Conservation (phyloP, 2,888 invertebrate genomes). For the Elmis aenea region DNA sequence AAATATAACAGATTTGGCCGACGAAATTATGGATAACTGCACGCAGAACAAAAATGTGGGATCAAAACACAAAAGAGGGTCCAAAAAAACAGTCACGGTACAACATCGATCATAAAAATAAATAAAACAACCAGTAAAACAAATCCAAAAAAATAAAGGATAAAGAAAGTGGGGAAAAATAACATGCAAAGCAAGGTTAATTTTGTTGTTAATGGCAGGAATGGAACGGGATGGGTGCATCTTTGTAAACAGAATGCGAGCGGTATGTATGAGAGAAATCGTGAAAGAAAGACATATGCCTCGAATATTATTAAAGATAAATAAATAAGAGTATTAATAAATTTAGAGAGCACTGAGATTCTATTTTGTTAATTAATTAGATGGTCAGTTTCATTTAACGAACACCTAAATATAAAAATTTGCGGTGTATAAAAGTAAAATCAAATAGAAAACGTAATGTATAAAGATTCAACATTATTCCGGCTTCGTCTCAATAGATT, state of each 20-base stretch:
- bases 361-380: conserved; percentile 5
- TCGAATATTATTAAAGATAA: background rate
- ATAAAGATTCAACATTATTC: conserved; percentile 29
- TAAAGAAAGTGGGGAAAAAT: conserved; percentile 11
- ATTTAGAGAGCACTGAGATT: conserved; percentile 26
- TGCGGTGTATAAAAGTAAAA: conserved; percentile 27
- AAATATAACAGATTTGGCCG: conserved; percentile 23
- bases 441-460: conserved; percentile 24
- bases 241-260: conserved; percentile 35
- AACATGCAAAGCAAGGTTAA: conserved; percentile 10
- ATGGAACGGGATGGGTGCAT: conserved; percentile 29
- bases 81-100: conserved; percentile 8
- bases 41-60: conserved; percentile 16
- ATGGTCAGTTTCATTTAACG: conserved; percentile 6
- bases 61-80: conserved; percentile 11
- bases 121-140: conserved; percentile 39
- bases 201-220: conserved; percentile 4
- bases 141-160: conserved; percentile 32
- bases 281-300: background rate
- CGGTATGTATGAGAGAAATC: conserved; percentile 36
- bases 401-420: conserved; percentile 20
- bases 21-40: conserved; percentile 21
- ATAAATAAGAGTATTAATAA: conserved; percentile 6
- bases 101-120: conserved; percentile 11
- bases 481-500: conserved; percentile 32